phyloP scores from a whole-genome alignment of 2,888 invertebrate genomes.

The Endomychus coccineus region DNA sequence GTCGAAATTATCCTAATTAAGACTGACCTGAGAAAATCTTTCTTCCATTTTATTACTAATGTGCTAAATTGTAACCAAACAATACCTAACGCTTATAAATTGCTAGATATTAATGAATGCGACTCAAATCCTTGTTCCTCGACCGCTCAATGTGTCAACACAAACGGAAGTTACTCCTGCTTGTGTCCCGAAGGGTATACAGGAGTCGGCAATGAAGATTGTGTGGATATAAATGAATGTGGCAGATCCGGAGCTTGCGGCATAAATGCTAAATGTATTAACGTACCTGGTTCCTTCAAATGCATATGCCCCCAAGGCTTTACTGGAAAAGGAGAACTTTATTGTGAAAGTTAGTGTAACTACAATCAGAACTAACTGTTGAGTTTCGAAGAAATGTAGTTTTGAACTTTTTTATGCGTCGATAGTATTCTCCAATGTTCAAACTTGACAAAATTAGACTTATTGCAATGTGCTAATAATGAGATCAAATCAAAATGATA shows the following conservation, averaged over 20 bases:
- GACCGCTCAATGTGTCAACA: slow-evolving; percentile 67
- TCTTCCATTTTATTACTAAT: slow-evolving; percentile 19
- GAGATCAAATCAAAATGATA: too few relatives aligned
- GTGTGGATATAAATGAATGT: slow-evolving; percentile 71
- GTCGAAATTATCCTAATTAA: too few relatives aligned
- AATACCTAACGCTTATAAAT: slow-evolving; percentile 8
- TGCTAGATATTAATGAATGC: slow-evolving; percentile 68
- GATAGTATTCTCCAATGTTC: too few relatives aligned
- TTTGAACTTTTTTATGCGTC: too few relatives aligned
- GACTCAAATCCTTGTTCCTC: slow-evolving; percentile 59
- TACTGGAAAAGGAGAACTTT: slow-evolving; percentile 64
- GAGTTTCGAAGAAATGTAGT: too few relatives aligned
- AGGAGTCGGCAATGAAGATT: slow-evolving; percentile 52
- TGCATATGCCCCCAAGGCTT: slow-evolving; percentile 71
- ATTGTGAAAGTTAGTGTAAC: slow-evolving; percentile 66
- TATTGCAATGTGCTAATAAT: too few relatives aligned
- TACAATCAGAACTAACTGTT: too few relatives aligned
- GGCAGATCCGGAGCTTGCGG: slow-evolving; percentile 60
- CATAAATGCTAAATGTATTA: slow-evolving; percentile 70
- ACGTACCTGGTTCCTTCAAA: slow-evolving; percentile 71
- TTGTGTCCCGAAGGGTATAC: slow-evolving; percentile 65
- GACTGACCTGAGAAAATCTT: slow-evolving; percentile 27
- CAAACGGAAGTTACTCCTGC: slow-evolving; percentile 68
- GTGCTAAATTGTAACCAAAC: slow-evolving; percentile 6
- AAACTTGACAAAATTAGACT: slow-evolving; percentile 6